phyloP scores from a whole-genome alignment of 2,797 vertebrate species.

The Odontamblyopus rebecca region DNA sequence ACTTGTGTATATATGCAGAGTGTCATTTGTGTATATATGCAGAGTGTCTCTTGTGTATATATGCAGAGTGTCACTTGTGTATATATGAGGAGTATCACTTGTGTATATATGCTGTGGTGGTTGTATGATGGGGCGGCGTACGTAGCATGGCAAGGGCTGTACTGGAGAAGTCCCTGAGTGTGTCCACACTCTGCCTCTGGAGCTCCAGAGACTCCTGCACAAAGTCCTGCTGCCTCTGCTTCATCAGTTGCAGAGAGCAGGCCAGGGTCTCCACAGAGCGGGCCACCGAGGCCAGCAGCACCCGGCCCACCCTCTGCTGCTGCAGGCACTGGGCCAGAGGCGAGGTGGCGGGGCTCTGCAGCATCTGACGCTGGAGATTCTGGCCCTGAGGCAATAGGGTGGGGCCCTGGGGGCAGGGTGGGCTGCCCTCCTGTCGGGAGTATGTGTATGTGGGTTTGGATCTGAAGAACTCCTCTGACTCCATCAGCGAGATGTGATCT shows the following conservation, averaged over 20 bases:
- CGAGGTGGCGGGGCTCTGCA: conserved; percentile 47
- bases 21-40: no score
- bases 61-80: no score
- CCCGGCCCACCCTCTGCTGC: conserved; percentile 76
- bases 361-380: background rate
- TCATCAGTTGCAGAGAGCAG: conserved; percentile 76
- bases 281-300: conserved; percentile 73
- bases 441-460: conserved; percentile 57
- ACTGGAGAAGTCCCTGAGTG: conserved; percentile 77
- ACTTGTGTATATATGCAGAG: no score
- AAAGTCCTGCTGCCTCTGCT: conserved; percentile 80
- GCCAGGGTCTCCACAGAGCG: conserved; percentile 76
- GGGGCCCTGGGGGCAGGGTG: conserved; percentile 15
- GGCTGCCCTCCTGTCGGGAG: conserved; percentile 44
- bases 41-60: background rate
- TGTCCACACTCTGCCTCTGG: conserved; percentile 76
- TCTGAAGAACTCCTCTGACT: conserved; percentile 39
- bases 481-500: conserved; percentile 3
- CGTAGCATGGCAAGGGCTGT: conserved; percentile 71
- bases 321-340: conserved; percentile 72
- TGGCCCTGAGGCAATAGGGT: no score
- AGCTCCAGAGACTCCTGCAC: conserved; percentile 75
- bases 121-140: background rate
- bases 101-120: no score
- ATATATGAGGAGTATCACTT: no score